A percentile compares a stretch with the other conserved stretches of the same genome.
Conservation (phyloP, 2,113 vertebrate genomes). For the Megalops atlanticus region DNA sequence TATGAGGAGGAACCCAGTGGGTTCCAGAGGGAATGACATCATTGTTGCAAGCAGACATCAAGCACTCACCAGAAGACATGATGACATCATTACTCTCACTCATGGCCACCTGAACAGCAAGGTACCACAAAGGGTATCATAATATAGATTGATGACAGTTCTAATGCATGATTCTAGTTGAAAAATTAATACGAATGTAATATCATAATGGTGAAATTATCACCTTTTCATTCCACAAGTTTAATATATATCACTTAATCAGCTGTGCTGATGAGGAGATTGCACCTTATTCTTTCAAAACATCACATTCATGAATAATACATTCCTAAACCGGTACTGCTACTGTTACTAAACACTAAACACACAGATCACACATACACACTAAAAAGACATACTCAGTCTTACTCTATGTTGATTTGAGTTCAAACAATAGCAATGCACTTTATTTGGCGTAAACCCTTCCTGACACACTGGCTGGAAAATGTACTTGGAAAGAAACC, state of each 20-base stretch:
- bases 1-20: background rate
- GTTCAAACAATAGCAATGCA: background rate
- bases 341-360: no score
- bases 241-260: background rate
- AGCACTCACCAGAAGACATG: background rate
- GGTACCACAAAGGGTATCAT: background rate
- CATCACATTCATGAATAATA: no score
- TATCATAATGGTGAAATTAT: background rate
- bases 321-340: no score
- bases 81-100: background rate
- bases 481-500: background rate
- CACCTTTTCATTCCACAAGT: background rate
- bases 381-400: background rate
- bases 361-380: background rate
- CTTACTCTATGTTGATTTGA: background rate
- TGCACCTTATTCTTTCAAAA: background rate
- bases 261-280: background rate
- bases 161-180: background rate
- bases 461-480: background rate
- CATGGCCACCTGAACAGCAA: background rate
- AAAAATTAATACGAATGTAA: background rate
- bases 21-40: background rate
- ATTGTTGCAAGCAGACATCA: background rate
- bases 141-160: background rate
- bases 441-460: background rate